Evolutionary conservation across 2,113 vertebrate species (phyloP), one percentile per base, ranked within the genome.

Genomic region (Odocoileus hemionus): DNA sequence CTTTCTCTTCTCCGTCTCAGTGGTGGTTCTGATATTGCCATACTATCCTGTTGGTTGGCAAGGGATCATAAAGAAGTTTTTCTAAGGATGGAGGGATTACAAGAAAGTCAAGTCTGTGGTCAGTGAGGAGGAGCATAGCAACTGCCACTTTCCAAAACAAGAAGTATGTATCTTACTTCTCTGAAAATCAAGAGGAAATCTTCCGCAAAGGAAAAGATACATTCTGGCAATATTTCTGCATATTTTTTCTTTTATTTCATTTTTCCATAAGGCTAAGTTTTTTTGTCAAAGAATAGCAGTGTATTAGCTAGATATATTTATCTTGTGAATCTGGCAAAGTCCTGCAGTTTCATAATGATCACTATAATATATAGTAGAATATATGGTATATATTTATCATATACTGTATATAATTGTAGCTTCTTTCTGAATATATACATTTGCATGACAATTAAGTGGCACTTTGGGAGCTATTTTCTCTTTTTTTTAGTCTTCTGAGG

Each of bases 401-500:
- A 60, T 9, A 54, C 33, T 78, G 0, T 61, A 60, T 93, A 57
- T 55, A 90, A 87, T 58, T 64, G 45, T 33, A 83, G 25, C 55
- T 97, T 96, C 82, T 86, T 82, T 76, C 43, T 95, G 43, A 84
- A 89, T 91, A n/a, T 83, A 83, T 17, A 26, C 19, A 95, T 84
- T 86, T 93, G n/a, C 19, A 54, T 43, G 60, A 60, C 28, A 90
- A 58, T 58, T 90, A 91, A 88, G 55, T 79, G 12, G 19, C 15
- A 57, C 39, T 92, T 70, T 52, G 70, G 28, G 16, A 57, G 2
- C 8, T 64, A 45, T 96, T 85, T 91, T 83, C 57, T 88, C 21
- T 88, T 94, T 95, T 76, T 76, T 82, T 54, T 67, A 26, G n/a
- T 89, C 57, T 16, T 39, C 61, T 96, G 28, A 74, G 8, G 43